These are phyloP conservation scores for Amazona ochrocephala DNA, from an alignment of 2,797 vertebrate genomes.

Conservation along the genomic window DNA sequence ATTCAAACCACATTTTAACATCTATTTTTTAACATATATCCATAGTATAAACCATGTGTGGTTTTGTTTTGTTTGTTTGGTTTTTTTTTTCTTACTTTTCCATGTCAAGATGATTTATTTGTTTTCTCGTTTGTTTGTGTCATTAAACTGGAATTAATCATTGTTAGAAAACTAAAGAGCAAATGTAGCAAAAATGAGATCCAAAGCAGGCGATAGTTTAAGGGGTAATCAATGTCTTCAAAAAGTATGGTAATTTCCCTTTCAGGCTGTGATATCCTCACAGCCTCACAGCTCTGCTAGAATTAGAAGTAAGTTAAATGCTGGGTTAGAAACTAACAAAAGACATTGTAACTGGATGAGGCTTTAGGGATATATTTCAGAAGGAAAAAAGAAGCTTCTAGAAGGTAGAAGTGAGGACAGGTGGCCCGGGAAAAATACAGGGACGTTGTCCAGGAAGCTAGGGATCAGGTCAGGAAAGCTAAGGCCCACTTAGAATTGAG, in stretches of 20 bases:
- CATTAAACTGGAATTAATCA: conserved; percentile 57
- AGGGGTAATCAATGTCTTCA: not conserved
- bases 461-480: not conserved
- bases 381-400: not conserved
- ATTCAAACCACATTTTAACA: not conserved
- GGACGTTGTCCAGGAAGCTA: not conserved
- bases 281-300: not conserved
- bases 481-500: not conserved
- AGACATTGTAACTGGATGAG: not conserved
- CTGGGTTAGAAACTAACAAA: not conserved
- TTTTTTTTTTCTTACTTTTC: not conserved
- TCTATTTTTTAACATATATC: not conserved
- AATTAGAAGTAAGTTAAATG: not conserved
- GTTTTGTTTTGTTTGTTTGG: too few species aligned
- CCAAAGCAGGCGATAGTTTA: not conserved
- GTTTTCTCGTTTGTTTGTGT: conserved; percentile 31
- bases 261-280: not conserved
- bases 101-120: conserved; percentile 51
- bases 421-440: not conserved
- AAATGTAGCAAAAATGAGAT: conserved; percentile 28
- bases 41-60: not conserved
- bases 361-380: not conserved
- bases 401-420: not conserved
- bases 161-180: conserved; percentile 34
- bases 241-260: not conserved